Evolutionary conservation across 2,797 vertebrate genomes (phyloP), one percentile per base, ranked within the genome.

Genomic region (Syngnathus acus): DNA sequence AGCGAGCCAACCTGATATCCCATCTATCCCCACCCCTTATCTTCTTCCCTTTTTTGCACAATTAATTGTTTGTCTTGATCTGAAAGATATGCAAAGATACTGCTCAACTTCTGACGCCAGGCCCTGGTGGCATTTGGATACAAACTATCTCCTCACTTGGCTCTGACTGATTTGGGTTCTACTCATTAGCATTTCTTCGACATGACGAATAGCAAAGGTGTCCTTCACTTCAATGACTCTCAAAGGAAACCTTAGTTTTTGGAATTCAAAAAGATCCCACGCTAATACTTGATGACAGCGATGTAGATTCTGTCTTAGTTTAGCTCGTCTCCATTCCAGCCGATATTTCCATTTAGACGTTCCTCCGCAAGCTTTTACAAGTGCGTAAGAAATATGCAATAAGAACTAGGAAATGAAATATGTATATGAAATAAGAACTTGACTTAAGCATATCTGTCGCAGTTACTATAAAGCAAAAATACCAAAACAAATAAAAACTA

Each of bases 31-130:
- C 70, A 54, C 72, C 81, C 73, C 68, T 75, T 64, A n/a, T 32
- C 57, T 3, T 69, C 58, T 62, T 55, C 38, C 53, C 45, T 32
- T 9, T 54, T 68, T 65, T 61, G 26, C 26, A 37, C 23, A 32
- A 16, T 26, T 57, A 32, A 16, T 26, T 57, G 54, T 75, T 80
- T 75, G 75, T 53, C 75, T 80, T 80, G 76, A 84, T 88, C 82
- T 81, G 67, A 82, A 76, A 71, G 76, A 76, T 75, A 78, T 68
- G 70, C 70, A 76, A 69, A 75, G 74, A 81, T 84, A 71, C 50
- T 64, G 73, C 69, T 76, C 83, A 87, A 86, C 68, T 70, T 82
- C 77, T 86, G 81, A 87, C 80, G 81, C 79, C 58, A 72, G 76
- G 67, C 80, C 80, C 68, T 75, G 9, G 83, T 86, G 82, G 83